Evolutionary conservation across 2,113 vertebrate genomes (phyloP).

Genomic region (Equus quagga): DNA sequence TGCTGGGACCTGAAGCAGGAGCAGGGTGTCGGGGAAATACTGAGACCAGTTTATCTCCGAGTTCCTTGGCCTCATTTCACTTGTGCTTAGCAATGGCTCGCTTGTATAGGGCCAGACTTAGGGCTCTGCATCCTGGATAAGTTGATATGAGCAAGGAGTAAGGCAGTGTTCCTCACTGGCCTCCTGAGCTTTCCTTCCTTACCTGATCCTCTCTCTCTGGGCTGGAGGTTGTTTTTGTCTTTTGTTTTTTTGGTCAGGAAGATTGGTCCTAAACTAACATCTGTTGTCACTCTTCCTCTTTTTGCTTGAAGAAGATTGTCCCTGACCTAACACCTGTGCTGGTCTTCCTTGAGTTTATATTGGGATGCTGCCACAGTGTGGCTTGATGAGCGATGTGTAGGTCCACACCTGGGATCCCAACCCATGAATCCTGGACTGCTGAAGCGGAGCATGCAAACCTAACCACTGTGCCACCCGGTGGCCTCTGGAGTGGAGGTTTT

Average conservation of each 20-base stretch:
- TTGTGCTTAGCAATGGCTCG: background rate
- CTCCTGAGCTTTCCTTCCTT: background rate
- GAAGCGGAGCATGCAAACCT: too few relatives aligned
- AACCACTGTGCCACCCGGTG: too few relatives aligned
- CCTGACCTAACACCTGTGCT: too few relatives aligned
- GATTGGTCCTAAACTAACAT: too few relatives aligned
- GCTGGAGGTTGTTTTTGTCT: background rate
- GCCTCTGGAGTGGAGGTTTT: background rate
- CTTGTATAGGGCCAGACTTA: background rate
- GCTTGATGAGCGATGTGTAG: too few relatives aligned
- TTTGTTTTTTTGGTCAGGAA: too few relatives aligned
- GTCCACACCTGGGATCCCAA: too few relatives aligned
- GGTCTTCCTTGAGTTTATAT: too few relatives aligned
- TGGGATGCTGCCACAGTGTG: too few relatives aligned
- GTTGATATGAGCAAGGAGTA: background rate
- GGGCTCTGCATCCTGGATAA: background rate
- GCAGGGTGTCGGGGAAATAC: accelerated
- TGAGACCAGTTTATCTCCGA: background rate
- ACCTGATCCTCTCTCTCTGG: background rate
- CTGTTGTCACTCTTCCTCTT: too few relatives aligned
- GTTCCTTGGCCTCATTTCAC: background rate
- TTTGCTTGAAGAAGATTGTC: too few relatives aligned
- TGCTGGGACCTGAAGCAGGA: background rate
- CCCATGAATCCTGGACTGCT: too few relatives aligned
- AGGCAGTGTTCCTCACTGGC: background rate